Conservation (phyloP, 37 sponge, comb jelly and placozoan genomes). For the Diacarnus erythraeanus region DNA sequence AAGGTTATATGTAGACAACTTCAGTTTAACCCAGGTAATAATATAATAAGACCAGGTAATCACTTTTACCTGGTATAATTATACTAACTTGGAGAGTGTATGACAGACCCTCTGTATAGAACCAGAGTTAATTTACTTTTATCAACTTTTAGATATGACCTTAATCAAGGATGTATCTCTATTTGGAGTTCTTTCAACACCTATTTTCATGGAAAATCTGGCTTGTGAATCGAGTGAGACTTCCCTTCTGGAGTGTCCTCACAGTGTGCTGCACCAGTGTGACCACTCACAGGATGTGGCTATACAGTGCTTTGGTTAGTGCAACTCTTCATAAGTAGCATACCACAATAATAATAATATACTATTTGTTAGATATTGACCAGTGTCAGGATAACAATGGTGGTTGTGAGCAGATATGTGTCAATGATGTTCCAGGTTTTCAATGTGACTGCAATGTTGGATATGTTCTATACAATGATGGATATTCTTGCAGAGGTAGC, state of each 20-base stretch:
- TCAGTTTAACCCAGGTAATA: constrained; percentile 3
- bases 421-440: constrained; percentile 20
- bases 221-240: constrained; percentile 21
- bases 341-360: background rate
- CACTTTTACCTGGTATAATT: too few species aligned
- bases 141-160: background rate
- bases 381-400: constrained; percentile 43
- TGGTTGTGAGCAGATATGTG: constrained; percentile 42
- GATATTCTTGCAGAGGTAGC: constrained; percentile 20
- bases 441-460: constrained; percentile 34
- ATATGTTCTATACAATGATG: constrained; percentile 16
- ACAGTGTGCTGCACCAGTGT: constrained; percentile 17
- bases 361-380: constrained; percentile 29
- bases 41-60: background rate
- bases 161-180: background rate
- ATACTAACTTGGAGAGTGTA: too few species aligned
- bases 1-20: constrained; percentile 26
- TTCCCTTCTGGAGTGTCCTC: constrained; percentile 22
- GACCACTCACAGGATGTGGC: constrained; percentile 52
- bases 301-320: constrained; percentile 20
- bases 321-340: background rate
- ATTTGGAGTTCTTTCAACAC: constrained; percentile 14
- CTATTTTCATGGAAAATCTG: constrained; percentile 29
- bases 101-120: too few species aligned
- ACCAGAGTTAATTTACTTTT: background rate